Conservation (phyloP, 2,113 vertebrate species). For the Dascyllus trimaculatus region DNA sequence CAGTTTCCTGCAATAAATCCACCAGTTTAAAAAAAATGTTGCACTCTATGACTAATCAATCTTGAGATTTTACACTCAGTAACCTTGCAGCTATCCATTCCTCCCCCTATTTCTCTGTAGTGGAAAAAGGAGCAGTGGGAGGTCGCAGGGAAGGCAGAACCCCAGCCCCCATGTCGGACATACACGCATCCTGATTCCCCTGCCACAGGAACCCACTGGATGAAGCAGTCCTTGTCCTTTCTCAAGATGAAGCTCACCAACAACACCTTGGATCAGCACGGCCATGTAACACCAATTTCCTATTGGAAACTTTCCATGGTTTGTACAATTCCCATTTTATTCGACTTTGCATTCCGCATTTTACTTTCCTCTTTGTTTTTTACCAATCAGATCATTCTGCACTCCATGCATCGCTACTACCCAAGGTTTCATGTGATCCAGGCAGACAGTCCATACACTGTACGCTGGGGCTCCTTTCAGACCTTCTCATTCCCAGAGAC, state of each 20-base stretch:
- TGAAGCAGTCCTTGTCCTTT: constrained; percentile 90
- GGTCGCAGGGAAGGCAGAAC: constrained; percentile 89
- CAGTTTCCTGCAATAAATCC: not conserved
- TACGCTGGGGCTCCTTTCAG: constrained; percentile 88
- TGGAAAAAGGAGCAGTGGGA: constrained; percentile 94
- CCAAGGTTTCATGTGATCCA: constrained; percentile 90
- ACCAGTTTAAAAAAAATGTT: too few relatives aligned
- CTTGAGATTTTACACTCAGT: constrained; percentile 21
- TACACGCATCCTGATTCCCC: constrained; percentile 91
- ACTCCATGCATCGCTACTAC: constrained; percentile 89
- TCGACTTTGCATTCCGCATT: fast-evolving
- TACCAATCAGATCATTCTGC: constrained; percentile 83
- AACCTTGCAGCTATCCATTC: constrained; percentile 26
- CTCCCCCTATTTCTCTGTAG: constrained; percentile 69
- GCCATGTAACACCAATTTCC: constrained; percentile 81
- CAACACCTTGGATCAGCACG: constrained; percentile 91
- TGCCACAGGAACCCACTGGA: constrained; percentile 91
- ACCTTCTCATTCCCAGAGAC: constrained; percentile 92
- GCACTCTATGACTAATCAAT: constrained; percentile 30
- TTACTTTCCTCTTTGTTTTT: not conserved
- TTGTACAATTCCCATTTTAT: not conserved
- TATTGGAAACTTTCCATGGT: not conserved
- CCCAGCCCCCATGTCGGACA: constrained; percentile 88
- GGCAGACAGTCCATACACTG: constrained; percentile 88
- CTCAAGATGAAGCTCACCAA: constrained; percentile 93